Percentiles rank a stretch among this genome's conserved stretches.
phyloP scores from a whole-genome alignment of 1,140 invertebrate species.

The Periplaneta americana region DNA sequence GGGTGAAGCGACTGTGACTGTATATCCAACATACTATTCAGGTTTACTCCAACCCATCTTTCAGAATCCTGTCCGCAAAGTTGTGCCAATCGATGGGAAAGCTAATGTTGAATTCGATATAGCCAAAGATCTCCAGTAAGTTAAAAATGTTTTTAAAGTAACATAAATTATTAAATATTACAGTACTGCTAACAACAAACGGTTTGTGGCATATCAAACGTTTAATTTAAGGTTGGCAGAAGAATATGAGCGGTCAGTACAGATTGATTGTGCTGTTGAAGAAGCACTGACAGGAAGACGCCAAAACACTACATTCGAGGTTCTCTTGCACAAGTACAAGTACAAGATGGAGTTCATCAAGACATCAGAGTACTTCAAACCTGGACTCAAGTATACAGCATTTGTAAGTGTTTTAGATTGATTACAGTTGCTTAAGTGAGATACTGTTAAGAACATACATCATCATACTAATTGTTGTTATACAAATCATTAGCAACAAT shows the following conservation, averaged over 20 bases:
- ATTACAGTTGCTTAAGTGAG: slow-evolving; percentile 1
- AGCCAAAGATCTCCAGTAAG: slow-evolving; percentile 54
- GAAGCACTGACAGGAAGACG: slow-evolving; percentile 72
- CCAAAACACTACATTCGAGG: slow-evolving; percentile 69
- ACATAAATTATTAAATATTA: not conserved
- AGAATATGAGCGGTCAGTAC: slow-evolving; percentile 66
- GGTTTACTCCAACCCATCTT: slow-evolving; percentile 73
- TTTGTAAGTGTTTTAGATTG: slow-evolving; percentile 53
- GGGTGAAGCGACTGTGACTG: slow-evolving; percentile 70
- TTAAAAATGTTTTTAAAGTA: not conserved
- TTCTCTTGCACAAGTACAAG: slow-evolving; percentile 72
- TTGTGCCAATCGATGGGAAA: slow-evolving; percentile 72
- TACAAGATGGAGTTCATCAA: slow-evolving; percentile 80
- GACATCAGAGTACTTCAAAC: slow-evolving; percentile 80
- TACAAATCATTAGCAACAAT: no score
- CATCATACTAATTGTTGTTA: no score
- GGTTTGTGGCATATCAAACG: not conserved
- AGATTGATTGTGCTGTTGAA: slow-evolving; percentile 73
- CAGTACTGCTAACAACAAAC: not conserved
- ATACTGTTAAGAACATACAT: slow-evolving; percentile 9
- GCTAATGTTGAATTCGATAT: slow-evolving; percentile 72
- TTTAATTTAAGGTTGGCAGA: slow-evolving; percentile 50
- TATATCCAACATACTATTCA: slow-evolving; percentile 70
- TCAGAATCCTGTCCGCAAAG: slow-evolving; percentile 67
- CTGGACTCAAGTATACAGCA: slow-evolving; percentile 74